Conservation (phyloP, 2,797 vertebrate genomes). For the Hoplostethus mediterraneus region DNA sequence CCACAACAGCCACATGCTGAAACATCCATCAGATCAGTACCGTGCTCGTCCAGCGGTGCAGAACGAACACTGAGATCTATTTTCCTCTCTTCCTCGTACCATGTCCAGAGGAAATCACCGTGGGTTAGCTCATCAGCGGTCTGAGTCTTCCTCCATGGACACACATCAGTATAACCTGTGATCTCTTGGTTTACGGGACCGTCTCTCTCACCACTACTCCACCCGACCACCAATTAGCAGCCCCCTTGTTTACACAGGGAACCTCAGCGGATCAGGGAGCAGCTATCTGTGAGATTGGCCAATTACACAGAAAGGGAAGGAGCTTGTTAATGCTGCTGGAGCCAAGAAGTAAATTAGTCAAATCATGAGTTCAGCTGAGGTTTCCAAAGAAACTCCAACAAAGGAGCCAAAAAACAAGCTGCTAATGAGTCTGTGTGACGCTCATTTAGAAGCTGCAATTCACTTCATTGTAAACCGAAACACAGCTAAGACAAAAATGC, state of each 20-base stretch:
- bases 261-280: neutral
- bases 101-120: neutral
- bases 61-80: neutral
- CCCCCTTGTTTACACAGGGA: neutral
- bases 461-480: no score
- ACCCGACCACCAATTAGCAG: neutral
- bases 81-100: neutral
- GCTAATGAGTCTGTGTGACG: no score
- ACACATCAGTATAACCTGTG: neutral
- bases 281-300: no score
- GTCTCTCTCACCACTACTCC: neutral
- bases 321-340: neutral
- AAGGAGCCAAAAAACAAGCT: no score
- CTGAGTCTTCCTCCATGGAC: neutral
- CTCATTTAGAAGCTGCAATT: no score
- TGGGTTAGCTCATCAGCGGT: neutral
- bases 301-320: no score
- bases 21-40: constrained; percentile 24
- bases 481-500: no score
- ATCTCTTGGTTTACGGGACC: neutral
- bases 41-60: neutral
- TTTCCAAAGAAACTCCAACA: neutral
- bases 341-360: constrained; percentile 9
- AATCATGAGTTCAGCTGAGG: constrained; percentile 18
- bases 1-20: constrained; percentile 10